A percentile compares a stretch with the other conserved stretches of the same genome.
Evolutionary conservation across 2,113 vertebrate genomes (phyloP).

Genomic region (Lates calcarifer): DNA sequence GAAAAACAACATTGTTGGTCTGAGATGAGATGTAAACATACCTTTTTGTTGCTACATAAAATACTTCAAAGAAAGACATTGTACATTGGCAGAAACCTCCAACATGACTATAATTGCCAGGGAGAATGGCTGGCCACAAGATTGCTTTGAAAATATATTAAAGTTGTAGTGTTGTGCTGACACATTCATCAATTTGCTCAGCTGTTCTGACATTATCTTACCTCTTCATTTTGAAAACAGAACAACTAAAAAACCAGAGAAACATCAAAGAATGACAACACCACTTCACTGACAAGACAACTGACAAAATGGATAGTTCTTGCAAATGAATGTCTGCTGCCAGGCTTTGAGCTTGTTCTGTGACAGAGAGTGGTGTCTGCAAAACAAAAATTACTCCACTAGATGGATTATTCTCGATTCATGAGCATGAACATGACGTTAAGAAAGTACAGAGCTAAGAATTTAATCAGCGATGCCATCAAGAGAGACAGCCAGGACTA

Average conservation of each 20-base stretch:
- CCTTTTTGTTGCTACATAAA: not conserved
- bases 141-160: not conserved
- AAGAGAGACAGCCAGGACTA: not conserved
- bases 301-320: not conserved
- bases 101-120: not conserved
- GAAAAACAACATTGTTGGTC: not conserved
- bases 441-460: slow-evolving; percentile 28
- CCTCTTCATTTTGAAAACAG: slow-evolving; percentile 13
- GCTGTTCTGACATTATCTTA: not conserved
- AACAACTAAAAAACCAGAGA: not conserved
- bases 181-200: not conserved
- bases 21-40: not conserved
- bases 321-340: slow-evolving; percentile 15
- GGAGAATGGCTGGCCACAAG: not conserved
- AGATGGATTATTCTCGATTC: slow-evolving; percentile 43
- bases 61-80: not conserved
- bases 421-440: slow-evolving; percentile 24
- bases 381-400: slow-evolving; percentile 5
- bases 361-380: not conserved
- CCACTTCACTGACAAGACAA: not conserved
- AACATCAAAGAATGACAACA: not conserved
- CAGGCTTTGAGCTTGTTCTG: not conserved
- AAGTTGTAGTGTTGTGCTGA: not conserved
- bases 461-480: slow-evolving; percentile 34
- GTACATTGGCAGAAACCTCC: not conserved